phyloP scores from a whole-genome alignment of 2,888 invertebrate genomes.

The Tipula confusa region DNA sequence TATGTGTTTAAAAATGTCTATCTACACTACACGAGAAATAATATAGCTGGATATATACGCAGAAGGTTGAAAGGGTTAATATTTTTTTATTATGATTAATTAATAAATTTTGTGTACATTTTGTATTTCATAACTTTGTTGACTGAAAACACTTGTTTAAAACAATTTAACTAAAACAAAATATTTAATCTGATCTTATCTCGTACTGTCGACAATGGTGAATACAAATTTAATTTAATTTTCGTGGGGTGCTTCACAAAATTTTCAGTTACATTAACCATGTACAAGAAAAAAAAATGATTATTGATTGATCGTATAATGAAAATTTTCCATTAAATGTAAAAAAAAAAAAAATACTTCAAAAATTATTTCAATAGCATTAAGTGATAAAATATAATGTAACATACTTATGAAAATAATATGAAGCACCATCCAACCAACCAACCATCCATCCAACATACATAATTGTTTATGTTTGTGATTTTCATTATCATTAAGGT shows the following conservation, averaged over 20 bases:
- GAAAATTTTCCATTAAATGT: neutral
- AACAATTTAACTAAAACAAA: neutral
- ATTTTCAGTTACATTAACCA: neutral
- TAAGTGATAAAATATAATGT: neutral
- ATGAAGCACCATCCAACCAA: neutral
- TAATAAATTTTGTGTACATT: neutral
- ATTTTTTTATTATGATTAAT: conserved; percentile 25
- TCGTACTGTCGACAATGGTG: neutral
- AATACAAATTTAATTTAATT: neutral
- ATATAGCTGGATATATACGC: neutral
- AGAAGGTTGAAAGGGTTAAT: neutral
- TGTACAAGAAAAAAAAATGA: neutral
- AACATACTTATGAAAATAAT: neutral
- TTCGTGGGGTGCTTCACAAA: neutral
- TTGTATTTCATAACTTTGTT: neutral
- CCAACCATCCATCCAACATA: neutral
- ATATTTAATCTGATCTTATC: neutral
- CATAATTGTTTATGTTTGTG: neutral
- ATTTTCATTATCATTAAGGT: neutral
- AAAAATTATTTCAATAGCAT: neutral
- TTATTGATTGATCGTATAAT: neutral
- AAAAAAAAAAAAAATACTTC: too few relatives aligned
- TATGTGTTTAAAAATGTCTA: neutral
- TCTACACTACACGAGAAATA: neutral
- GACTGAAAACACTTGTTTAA: neutral